These are phyloP conservation scores for Nemurella pictetii DNA, from an alignment of 2,888 invertebrate genomes.

Conservation along the genomic window DNA sequence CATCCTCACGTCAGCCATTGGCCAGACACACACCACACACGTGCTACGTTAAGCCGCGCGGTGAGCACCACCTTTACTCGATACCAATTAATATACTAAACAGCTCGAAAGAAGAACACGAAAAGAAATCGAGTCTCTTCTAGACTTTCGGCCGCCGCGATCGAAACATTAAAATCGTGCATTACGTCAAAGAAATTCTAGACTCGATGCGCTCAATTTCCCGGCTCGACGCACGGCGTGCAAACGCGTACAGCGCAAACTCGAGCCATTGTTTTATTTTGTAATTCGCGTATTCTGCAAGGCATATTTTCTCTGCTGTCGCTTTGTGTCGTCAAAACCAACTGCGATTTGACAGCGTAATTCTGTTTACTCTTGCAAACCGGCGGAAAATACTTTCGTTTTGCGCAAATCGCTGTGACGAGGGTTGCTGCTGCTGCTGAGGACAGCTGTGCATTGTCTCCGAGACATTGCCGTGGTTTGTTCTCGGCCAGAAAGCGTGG, in stretches of 20 bases:
- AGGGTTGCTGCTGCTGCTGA: background rate
- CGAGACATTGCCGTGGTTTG: background rate
- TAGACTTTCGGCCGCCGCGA: background rate
- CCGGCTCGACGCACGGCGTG: no score
- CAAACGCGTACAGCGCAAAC: no score
- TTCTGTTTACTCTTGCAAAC: background rate
- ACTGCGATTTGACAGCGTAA: background rate
- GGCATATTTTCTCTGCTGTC: no score
- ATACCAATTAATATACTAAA: background rate
- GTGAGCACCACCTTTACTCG: background rate
- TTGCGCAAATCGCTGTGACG: no score
- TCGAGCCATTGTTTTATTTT: no score
- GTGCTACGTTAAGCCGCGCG: no score
- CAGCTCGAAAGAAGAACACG: background rate
- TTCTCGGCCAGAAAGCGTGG: background rate
- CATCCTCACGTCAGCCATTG: no score
- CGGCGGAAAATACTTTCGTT: background rate
- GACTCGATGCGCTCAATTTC: background rate
- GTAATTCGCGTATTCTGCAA: no score
- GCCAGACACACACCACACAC: background rate
- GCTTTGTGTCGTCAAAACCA: background rate
- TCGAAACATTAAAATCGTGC: background rate
- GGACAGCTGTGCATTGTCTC: background rate
- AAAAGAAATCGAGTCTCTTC: background rate
- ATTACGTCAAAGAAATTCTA: background rate